Base-by-base conservation (phyloP, 1,140 invertebrate genomes). In the Ostrea edulis region DNA sequence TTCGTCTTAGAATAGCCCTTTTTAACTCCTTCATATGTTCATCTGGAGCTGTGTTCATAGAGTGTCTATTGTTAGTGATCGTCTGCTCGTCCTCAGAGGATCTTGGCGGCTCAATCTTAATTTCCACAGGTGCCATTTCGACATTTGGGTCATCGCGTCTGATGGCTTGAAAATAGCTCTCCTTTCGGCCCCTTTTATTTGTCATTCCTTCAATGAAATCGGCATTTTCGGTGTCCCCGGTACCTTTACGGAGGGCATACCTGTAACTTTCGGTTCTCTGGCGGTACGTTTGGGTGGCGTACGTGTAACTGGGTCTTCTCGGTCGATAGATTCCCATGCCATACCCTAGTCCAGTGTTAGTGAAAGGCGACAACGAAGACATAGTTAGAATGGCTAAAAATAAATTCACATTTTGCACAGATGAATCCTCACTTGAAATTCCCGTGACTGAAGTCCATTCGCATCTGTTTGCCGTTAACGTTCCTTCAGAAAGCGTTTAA, bases 291-390 rank as follows among this genome's bases (percentile, higher is more conserved):
- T 93, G 92, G 12, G 94, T 95, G 12, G 94, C 94, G 88, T 93
- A 93, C 22, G 94, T 93, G 87, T 95, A 95, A 88, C 94, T 95
- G 5, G 93, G 93, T 17, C 94, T 87, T 17, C 94, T 88, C 4
- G 94, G 94, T 65, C 94, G 90, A 87, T 94, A 94, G 25, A 94
- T 86, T n/a, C 93, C 93, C 82, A 95, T 93, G 2, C 93, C 93
- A 87, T 94, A 92, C 12, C 93, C 92, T 14, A 95, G 86, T 25
- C 93, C 93, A 68, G 91, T 93, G 12, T 92, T 86, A 81, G 94
- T 93, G 90, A 93, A 94, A 0, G 94, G 94, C 8, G 94, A 94
- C 12, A 95, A 82, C 22, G 89, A 82, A 12, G 89, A 87, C 82
- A 88, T 88, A 54, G n/a, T 87, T 85, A 20, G 12, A 29, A 77